Percentiles rank a stretch among this genome's conserved stretches.
Conservation (phyloP, 37 sponge, comb jelly and placozoan species). For the Corticium candelabrum region DNA sequence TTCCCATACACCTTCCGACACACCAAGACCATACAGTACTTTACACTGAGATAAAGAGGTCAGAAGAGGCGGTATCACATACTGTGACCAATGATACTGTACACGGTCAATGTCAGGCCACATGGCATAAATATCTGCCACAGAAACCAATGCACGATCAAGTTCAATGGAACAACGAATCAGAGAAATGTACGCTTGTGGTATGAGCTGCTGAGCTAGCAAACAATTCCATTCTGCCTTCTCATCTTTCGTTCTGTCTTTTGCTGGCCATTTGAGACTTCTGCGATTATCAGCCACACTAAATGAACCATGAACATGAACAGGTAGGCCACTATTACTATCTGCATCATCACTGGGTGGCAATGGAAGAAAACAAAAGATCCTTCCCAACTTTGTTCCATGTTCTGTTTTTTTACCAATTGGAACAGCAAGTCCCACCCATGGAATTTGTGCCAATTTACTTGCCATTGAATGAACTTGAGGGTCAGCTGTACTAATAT, state of each 20-base stretch:
- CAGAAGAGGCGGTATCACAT: not conserved
- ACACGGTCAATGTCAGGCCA: not conserved
- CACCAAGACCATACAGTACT: not conserved
- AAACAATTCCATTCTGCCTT: slow-evolving; percentile 57
- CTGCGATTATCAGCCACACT: slow-evolving; percentile 40
- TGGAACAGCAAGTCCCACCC: slow-evolving; percentile 64
- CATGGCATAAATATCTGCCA: no score
- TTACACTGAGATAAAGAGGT: not conserved
- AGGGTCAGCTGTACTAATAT: not conserved
- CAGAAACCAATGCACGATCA: not conserved
- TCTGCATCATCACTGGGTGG: slow-evolving; percentile 1
- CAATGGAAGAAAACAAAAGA: slow-evolving; percentile 45
- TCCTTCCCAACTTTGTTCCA: not conserved
- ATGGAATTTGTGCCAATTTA: slow-evolving; percentile 38
- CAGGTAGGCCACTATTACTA: slow-evolving; percentile 36
- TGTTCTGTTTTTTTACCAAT: not conserved
- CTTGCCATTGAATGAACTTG: not conserved
- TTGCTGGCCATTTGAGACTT: slow-evolving; percentile 62
- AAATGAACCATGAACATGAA: slow-evolving; percentile 51
- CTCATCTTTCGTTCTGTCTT: slow-evolving; percentile 38
- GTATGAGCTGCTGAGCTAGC: slow-evolving; percentile 16
- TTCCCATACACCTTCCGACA: not conserved
- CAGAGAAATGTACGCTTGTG: not conserved
- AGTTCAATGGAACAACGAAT: not conserved
- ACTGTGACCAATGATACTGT: not conserved